Percentiles rank a stretch among this genome's conserved stretches.
Conservation (phyloP, 2,113 vertebrate genomes). For the Gnathonemus longibarbis region DNA sequence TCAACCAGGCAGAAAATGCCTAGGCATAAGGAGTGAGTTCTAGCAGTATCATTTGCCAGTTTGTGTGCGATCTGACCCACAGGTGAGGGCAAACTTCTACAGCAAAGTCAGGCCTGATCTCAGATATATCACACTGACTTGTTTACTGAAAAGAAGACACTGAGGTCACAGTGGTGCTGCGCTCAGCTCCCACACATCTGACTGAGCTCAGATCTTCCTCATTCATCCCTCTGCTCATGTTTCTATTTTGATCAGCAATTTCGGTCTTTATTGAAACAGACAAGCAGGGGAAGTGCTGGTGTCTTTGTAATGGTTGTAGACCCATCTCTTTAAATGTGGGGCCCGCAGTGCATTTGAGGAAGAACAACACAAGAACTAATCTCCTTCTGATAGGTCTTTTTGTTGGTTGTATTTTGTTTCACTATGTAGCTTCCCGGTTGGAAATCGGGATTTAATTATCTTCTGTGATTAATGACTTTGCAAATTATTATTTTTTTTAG, state of each 20-base stretch:
- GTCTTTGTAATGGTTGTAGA: background rate
- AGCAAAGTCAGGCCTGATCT: background rate
- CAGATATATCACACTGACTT: background rate
- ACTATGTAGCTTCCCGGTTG: background rate
- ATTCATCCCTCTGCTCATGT: constrained; percentile 6
- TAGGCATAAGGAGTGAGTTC: background rate
- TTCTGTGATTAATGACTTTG: constrained; percentile 9
- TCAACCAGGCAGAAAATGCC: background rate
- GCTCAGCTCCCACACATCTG: background rate
- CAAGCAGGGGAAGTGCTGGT: background rate
- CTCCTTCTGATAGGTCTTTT: background rate
- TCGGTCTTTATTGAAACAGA: background rate
- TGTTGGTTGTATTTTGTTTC: background rate
- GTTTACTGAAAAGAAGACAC: background rate
- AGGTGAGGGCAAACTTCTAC: background rate
- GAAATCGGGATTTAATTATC: constrained; percentile 12
- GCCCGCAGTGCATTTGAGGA: background rate
- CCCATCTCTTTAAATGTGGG: background rate
- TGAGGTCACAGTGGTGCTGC: background rate
- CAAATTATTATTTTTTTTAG: background rate
- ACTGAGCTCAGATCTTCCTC: background rate
- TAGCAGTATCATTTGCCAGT: background rate
- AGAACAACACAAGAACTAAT: background rate
- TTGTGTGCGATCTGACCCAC: constrained; percentile 3
- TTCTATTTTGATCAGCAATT: background rate